phyloP scores from a whole-genome alignment of 2,113 vertebrate species.

The Rhinoptilus africanus region DNA sequence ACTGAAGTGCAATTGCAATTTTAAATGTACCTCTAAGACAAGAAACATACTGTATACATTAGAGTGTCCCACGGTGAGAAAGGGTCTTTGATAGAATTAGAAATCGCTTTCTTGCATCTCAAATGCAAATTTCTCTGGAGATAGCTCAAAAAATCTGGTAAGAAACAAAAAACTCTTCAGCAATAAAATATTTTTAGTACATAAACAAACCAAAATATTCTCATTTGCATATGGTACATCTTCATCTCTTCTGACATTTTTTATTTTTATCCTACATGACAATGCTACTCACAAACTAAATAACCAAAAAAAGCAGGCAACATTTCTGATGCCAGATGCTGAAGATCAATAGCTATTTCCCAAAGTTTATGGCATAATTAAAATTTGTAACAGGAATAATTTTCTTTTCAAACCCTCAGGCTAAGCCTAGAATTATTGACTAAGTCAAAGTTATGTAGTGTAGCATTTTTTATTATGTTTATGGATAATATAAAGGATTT shows the following conservation, averaged over 20 bases:
- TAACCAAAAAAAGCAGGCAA: conserved; percentile 47
- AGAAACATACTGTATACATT: background rate
- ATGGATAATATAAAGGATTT: conserved; percentile 72
- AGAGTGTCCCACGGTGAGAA: background rate
- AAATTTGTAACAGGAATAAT: conserved; percentile 80
- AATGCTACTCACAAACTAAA: conserved; percentile 41
- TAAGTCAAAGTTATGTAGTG: conserved; percentile 69
- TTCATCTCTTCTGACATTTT: conserved; percentile 48
- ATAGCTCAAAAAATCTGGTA: background rate
- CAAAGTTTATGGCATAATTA: conserved; percentile 81
- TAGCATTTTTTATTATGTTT: conserved; percentile 75
- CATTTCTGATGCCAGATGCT: conserved; percentile 69
- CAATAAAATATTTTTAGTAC: conserved; percentile 51
- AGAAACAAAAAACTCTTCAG: conserved; percentile 20
- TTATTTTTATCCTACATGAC: conserved; percentile 53
- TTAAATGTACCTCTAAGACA: conserved; percentile 7
- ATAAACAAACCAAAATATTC: conserved; percentile 52
- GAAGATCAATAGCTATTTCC: conserved; percentile 80
- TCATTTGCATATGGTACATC: background rate
- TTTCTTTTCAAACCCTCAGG: conserved; percentile 73
- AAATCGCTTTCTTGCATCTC: conserved; percentile 15
- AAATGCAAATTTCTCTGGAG: conserved; percentile 42
- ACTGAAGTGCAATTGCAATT: background rate
- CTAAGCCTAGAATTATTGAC: conserved; percentile 76
- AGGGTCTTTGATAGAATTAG: conserved; percentile 31